Evolutionary conservation across 2,113 vertebrate species (phyloP).

Genomic region (Phocoena phocoena): DNA sequence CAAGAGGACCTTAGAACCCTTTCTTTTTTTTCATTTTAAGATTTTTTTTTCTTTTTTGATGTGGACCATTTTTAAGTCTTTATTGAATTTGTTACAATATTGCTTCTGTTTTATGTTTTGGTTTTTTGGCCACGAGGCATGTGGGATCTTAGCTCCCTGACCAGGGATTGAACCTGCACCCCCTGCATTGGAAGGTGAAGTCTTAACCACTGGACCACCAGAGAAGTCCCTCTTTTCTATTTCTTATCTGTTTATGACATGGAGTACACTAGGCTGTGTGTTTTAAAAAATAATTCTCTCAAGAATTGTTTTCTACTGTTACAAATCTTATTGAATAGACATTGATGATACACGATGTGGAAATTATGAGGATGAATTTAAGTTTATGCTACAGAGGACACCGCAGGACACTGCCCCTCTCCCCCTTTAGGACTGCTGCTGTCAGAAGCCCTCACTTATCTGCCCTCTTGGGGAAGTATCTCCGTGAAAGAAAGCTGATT

Average conservation of each 20-base stretch:
- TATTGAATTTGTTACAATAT: too few relatives aligned
- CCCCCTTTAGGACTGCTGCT: neutral
- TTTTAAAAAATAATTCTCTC: neutral
- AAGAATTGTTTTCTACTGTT: neutral
- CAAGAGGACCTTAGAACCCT: neutral
- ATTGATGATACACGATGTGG: neutral
- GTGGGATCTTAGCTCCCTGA: too few relatives aligned
- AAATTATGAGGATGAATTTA: neutral
- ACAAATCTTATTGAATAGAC: neutral
- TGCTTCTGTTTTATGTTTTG: too few relatives aligned
- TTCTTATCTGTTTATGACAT: neutral
- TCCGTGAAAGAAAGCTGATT: neutral
- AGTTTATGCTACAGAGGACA: neutral
- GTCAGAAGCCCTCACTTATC: neutral
- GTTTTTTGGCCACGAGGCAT: too few relatives aligned
- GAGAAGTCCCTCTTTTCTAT: neutral
- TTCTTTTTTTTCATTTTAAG: neutral
- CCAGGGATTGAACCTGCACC: too few relatives aligned
- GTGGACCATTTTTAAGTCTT: too few relatives aligned
- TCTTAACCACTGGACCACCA: too few relatives aligned
- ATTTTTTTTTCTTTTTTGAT: too few relatives aligned
- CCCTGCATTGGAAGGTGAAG: too few relatives aligned
- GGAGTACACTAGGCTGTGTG: neutral
- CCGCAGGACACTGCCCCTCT: neutral
- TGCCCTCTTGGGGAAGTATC: neutral